Base-by-base conservation (phyloP, 2,888 invertebrate genomes). In the Cryptocephalus moraei region DNA sequence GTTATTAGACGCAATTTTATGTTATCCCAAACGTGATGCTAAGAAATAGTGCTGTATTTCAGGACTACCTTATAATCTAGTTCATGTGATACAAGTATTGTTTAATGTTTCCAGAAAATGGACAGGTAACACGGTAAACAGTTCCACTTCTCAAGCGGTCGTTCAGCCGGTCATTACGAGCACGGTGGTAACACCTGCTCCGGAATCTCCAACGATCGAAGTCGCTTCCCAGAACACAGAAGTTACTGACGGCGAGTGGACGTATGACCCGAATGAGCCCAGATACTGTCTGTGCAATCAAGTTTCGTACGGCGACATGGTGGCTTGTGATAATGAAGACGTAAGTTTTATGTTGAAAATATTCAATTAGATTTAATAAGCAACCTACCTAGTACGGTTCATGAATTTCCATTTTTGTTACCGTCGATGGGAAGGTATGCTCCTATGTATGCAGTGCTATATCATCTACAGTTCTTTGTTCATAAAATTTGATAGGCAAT, bases 221-320 rank as follows among this genome's bases (percentile, higher is more conserved):
- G 60, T 66, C 9, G 61, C 68, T 38, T 68, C 73, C 13, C 72
- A 76, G 55, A 74, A 73, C 60, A 74, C 76, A 8, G 78, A 79
- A 44, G 79, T 78, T 39, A 73, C 78, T 53, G 84, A 86, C 61
- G 81, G 83, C 9, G 91, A 92, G 66, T 94, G 93, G 91, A 84
- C 86, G 0, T 91, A 88, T 61, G 95, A 95, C 73, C 94, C 95
- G 1, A 93, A 96, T 71, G 97, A 96, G 70, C 95, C 94, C 0
- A 76, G 89, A 58, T 96, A 96, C 72, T 96, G 95, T 70, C 81
- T 94, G 60, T 96, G 96, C 72, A 94, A 95, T 73, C 93, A 96
- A 72, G 92, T 95, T 13, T 93, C 93, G 0, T 96, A 95, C 64
- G 96, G 96, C 1, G 93, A 94, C 68, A 97, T 97, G 97, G 95